phyloP scores from a whole-genome alignment of 1,140 invertebrate genomes.

The Tetragonula clypearis region DNA sequence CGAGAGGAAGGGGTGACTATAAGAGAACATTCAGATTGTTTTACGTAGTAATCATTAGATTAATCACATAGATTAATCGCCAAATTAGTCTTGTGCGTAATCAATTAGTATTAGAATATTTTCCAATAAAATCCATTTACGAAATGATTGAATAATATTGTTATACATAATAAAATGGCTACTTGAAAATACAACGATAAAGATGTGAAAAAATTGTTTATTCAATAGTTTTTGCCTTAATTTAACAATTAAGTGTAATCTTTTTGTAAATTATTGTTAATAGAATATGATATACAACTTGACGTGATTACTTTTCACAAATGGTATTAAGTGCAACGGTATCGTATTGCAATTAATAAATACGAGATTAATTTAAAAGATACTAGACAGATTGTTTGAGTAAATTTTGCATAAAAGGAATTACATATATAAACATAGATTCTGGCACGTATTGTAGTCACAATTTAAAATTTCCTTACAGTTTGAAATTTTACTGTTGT shows the following conservation, averaged over 20 bases:
- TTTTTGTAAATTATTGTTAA: background rate
- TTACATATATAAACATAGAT: background rate
- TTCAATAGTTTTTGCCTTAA: background rate
- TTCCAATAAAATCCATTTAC: constrained; percentile 19
- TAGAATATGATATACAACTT: background rate
- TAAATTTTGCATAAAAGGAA: background rate
- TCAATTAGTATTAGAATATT: constrained; percentile 29
- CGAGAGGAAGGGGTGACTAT: constrained; percentile 80
- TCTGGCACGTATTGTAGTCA: background rate
- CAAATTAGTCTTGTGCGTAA: constrained; percentile 61
- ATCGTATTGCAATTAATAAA: background rate
- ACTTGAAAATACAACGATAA: background rate
- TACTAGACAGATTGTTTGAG: background rate
- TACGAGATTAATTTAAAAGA: background rate
- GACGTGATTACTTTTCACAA: background rate
- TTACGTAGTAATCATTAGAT: constrained; percentile 72
- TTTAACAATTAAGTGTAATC: background rate
- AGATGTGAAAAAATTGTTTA: background rate
- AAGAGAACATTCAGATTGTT: constrained; percentile 80
- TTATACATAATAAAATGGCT: background rate
- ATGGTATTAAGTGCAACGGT: background rate
- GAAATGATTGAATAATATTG: background rate
- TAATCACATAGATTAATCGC: constrained; percentile 60
- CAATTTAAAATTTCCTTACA: background rate
- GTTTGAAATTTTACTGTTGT: background rate